Conservation (phyloP, 2,888 invertebrate genomes). For the Ophion ventricosus region DNA sequence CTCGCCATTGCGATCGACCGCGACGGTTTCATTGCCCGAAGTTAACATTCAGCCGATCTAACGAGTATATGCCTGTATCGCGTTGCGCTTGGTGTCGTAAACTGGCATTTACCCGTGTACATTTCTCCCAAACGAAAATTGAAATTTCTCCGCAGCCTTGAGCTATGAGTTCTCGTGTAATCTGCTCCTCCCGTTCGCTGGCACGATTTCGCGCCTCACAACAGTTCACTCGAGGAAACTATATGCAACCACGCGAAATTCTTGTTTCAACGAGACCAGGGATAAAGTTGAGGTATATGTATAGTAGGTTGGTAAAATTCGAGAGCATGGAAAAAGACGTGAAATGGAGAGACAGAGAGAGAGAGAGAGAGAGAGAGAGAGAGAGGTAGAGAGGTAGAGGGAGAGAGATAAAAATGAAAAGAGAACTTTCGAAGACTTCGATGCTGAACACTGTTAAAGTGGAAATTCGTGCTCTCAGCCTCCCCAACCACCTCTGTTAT, state of each 20-base stretch:
- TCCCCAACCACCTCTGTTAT: slow-evolving; percentile 13
- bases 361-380: slow-evolving; percentile 7
- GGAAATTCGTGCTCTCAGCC: slow-evolving; percentile 47
- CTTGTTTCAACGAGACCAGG: slow-evolving; percentile 3
- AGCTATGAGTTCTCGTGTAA: slow-evolving; percentile 62
- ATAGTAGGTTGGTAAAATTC: slow-evolving; percentile 4
- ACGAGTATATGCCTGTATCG: background rate
- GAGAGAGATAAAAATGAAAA: background rate
- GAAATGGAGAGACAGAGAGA: background rate
- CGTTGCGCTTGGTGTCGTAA: background rate
- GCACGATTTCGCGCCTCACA: slow-evolving; percentile 58
- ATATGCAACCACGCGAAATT: slow-evolving; percentile 37
- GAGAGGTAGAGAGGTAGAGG: background rate
- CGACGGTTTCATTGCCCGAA: background rate
- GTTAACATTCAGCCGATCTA: background rate
- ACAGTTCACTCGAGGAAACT: slow-evolving; percentile 22
- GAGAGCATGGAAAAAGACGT: slow-evolving; percentile 15
- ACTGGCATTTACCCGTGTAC: slow-evolving; percentile 15
- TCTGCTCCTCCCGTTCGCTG: slow-evolving; percentile 61
- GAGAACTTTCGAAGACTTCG: slow-evolving; percentile 47
- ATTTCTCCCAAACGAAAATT: slow-evolving; percentile 52
- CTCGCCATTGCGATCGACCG: no score
- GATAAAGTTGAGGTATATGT: no score
- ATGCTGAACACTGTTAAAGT: slow-evolving; percentile 30
- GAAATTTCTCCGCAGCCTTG: slow-evolving; percentile 63